These are phyloP conservation scores for Cinclus mexicanus DNA, from an alignment of 2,113 vertebrate species.

Conservation along the genomic window DNA sequence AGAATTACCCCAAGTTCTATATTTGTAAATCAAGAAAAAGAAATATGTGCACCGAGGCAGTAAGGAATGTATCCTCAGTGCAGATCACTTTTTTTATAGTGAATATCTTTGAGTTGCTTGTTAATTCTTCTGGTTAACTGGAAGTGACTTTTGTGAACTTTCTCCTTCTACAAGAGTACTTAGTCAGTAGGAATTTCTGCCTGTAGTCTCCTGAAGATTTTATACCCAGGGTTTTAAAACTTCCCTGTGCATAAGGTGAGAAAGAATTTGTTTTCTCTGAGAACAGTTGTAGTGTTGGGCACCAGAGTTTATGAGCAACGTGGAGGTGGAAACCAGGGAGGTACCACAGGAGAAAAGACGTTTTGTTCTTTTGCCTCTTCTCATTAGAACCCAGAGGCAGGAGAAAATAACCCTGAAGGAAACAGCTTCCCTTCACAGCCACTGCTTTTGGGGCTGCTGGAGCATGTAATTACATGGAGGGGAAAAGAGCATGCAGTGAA, in stretches of 20 bases:
- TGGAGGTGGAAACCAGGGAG: neutral
- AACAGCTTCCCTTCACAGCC: constrained; percentile 5
- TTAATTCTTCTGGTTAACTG: constrained; percentile 59
- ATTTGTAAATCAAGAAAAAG: constrained; percentile 28
- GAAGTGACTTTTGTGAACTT: constrained; percentile 57
- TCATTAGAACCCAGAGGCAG: neutral
- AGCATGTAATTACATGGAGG: constrained; percentile 41
- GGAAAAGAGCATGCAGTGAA: neutral
- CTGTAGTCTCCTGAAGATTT: neutral
- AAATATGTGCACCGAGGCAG: constrained; percentile 34
- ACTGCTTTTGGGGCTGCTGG: neutral
- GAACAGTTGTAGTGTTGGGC: neutral
- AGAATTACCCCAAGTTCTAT: neutral
- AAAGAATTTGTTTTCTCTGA: neutral
- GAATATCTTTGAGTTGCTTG: constrained; percentile 67
- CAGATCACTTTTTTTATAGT: constrained; percentile 22
- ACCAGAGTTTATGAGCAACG: neutral
- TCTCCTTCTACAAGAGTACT: neutral
- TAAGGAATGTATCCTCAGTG: constrained; percentile 24
- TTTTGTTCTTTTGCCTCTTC: neutral
- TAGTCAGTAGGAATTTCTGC: neutral
- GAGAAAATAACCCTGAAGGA: constrained; percentile 14
- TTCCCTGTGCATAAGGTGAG: neutral
- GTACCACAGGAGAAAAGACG: neutral
- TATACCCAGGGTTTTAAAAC: neutral